These are phyloP conservation scores for Chaitophorus viminalis DNA, from an alignment of 2,888 invertebrate species.

Conservation along the genomic window DNA sequence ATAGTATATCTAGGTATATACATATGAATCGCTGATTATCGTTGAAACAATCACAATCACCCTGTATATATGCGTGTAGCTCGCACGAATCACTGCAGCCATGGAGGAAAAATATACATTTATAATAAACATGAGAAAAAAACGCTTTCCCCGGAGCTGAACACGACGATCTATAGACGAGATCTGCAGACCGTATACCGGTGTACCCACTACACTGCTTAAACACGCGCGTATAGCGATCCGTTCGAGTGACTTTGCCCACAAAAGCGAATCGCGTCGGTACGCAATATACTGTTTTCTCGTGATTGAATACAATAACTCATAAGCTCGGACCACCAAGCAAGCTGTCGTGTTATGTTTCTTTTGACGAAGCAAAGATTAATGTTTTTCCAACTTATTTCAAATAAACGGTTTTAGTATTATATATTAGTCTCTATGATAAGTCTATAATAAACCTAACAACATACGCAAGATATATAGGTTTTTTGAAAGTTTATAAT, in stretches of 20 bases:
- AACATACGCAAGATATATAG: no score
- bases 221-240: not conserved
- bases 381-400: no score
- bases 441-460: no score
- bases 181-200: not conserved
- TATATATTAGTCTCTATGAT: no score
- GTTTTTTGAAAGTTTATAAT: no score
- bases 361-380: not conserved
- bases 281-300: not conserved
- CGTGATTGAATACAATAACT: not conserved
- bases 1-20: no score
- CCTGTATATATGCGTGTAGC: not conserved
- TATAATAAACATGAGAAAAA: not conserved
- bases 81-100: not conserved
- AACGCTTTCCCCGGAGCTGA: conserved; percentile 11
- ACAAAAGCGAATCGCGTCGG: not conserved
- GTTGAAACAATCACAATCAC: not conserved
- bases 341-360: not conserved
- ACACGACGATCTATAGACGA: not conserved
- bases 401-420: no score
- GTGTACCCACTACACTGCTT: no score
- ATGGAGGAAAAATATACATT: not conserved
- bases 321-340: not conserved
- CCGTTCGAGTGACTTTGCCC: not conserved
- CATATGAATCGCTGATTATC: no score